Base-by-base conservation (phyloP, 1,140 invertebrate genomes). In the Drosophila orosa region DNA sequence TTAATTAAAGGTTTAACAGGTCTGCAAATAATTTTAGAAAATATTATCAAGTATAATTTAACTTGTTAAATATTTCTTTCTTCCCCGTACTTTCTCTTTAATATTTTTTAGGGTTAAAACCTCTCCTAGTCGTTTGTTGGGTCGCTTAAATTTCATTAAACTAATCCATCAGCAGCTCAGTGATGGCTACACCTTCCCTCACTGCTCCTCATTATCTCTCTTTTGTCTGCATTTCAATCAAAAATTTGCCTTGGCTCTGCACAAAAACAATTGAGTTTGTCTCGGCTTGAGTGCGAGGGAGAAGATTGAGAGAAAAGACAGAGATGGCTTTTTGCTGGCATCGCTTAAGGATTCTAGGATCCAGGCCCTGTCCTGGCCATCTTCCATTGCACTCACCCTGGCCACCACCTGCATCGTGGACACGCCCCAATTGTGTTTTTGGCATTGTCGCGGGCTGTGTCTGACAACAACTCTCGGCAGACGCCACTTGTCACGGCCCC, bases 381-480 rank as follows among this genome's bases (percentile, higher is more conserved):
- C 40, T 39, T n/a, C 8, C 17, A 19, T 33, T 31, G n/a, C 12
- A 13, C 56, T 31, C 37, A 12, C 17, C 5, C 19, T 25, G 17
- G 8, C 50, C 19, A 13, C 42, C 42, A 60, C 40, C 66, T 65
- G 57, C 31, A 67, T 35, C 8, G 48, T 55, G 83, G 82, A 82
- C 83, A 86, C 83, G 83, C 83, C 83, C 80, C 83, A 86, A 86
- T 86, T 87, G 83, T 86, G 83, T 86, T 86, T 87, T 86, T 83
- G 83, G 83, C 84, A 87, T 86, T 86, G 83, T 86, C 79, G 80
- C 83, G 83, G 75, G 73, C 74, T 86, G 74, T 72, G 74, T 72
- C 67, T 84, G 80, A 84, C 80, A 84, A 82, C 71, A 80, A 67
- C 76, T 66, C 80, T 62, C 80, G 74, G 56, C 72, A 79, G 80